Evolutionary conservation across 2,888 invertebrate species (phyloP).

Genomic region (Dyspetes luteomarginatus): DNA sequence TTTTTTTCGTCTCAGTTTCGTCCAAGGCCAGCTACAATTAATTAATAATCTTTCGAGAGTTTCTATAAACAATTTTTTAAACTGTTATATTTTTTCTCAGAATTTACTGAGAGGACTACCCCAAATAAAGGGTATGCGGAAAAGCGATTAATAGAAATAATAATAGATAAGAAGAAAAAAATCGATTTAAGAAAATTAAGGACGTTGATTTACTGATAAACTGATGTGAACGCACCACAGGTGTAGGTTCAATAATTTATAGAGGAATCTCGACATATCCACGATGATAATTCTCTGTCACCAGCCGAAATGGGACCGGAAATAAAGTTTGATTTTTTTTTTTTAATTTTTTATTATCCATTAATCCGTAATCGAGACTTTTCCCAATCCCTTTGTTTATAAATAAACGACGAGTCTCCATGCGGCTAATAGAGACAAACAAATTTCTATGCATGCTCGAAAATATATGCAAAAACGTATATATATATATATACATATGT

Average conservation of each 20-base stretch:
- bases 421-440: background rate
- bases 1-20: no score
- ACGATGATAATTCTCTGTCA: constrained; percentile 45
- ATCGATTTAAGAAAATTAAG: constrained; percentile 5
- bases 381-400: background rate
- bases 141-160: constrained; percentile 23
- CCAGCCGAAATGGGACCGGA: constrained; percentile 16
- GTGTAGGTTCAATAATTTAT: constrained; percentile 49
- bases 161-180: constrained; percentile 19
- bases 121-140: background rate
- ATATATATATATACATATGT: background rate
- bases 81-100: no score
- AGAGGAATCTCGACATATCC: constrained; percentile 62
- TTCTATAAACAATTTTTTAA: no score
- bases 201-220: constrained; percentile 30
- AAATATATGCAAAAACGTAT: constrained; percentile 11
- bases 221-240: constrained; percentile 6
- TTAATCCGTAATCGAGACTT: background rate
- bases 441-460: constrained; percentile 17
- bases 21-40: no score
- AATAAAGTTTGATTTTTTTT: background rate
- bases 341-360: constrained; percentile 5
- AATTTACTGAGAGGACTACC: background rate
- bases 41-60: no score
- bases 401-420: background rate